Percentiles rank a stretch among this genome's conserved stretches.
Evolutionary conservation across 2,888 invertebrate species (phyloP).

Genomic region (Aradus depressus): DNA sequence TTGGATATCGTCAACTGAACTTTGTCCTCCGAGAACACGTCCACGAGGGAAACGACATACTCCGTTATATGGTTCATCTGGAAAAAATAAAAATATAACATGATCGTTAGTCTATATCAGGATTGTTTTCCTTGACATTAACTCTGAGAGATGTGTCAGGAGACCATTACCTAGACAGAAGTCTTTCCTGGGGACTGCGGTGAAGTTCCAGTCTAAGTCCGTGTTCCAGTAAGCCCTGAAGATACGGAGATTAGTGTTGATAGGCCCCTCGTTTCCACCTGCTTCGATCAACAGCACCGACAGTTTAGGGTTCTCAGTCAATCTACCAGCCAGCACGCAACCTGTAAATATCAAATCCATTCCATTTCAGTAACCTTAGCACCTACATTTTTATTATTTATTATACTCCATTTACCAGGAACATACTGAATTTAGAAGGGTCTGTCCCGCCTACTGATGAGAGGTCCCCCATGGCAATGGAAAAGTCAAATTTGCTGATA

Average conservation of each 20-base stretch:
- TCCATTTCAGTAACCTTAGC: too few species aligned
- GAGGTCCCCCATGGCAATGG: too few species aligned
- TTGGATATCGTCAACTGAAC: conserved; percentile 37
- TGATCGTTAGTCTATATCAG: too few species aligned
- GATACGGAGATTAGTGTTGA: conserved; percentile 11
- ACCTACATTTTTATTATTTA: too few species aligned
- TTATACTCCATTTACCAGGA: too few species aligned
- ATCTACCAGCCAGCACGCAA: conserved; percentile 9
- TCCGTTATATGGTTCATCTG: conserved; percentile 39
- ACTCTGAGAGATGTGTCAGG: too few species aligned
- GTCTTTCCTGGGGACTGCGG: conserved; percentile 6
- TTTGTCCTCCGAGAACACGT: conserved; percentile 35
- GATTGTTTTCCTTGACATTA: too few species aligned
- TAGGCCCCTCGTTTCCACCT: conserved; percentile 18
- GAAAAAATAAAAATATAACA: neutral
- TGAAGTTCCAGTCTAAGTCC: conserved; percentile 16
- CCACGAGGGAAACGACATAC: conserved; percentile 62
- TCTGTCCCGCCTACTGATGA: too few species aligned
- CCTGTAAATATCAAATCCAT: too few species aligned
- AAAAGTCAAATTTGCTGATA: too few species aligned
- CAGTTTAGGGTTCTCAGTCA: conserved; percentile 16
- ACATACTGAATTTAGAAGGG: too few species aligned
- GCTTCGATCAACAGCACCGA: conserved; percentile 14
- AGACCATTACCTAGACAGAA: conserved; percentile 15
- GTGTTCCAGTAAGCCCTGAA: neutral